phyloP scores from a whole-genome alignment of 2,113 vertebrate genomes.

The Henicopernis longicauda region DNA sequence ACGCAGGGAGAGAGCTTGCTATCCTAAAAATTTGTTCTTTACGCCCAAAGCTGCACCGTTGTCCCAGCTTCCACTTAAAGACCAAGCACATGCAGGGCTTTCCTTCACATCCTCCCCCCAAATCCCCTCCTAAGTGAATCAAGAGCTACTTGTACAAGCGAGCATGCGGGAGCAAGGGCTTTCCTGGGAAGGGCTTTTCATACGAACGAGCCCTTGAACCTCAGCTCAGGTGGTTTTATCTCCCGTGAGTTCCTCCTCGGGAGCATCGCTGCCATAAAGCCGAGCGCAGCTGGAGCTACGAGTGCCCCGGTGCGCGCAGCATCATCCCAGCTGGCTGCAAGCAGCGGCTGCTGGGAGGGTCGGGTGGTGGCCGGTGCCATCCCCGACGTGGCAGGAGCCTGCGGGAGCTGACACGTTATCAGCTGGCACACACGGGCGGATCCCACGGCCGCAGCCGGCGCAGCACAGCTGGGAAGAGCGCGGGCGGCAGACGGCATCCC shows the following conservation, averaged over 20 bases:
- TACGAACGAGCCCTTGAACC: background rate
- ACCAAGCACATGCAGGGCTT: background rate
- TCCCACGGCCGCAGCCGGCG: background rate
- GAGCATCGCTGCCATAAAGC: background rate
- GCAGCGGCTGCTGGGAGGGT: background rate
- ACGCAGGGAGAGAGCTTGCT: accelerated
- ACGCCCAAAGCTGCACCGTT: background rate
- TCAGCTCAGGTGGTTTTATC: background rate
- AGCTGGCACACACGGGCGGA: background rate
- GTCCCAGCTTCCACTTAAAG: background rate
- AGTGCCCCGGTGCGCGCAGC: background rate
- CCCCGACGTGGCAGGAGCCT: accelerated
- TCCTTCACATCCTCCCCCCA: background rate
- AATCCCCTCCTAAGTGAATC: background rate
- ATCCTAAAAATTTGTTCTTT: background rate
- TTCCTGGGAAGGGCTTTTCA: background rate
- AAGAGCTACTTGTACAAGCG: background rate
- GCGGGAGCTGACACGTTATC: background rate
- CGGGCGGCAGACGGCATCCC: background rate
- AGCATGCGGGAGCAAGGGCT: background rate
- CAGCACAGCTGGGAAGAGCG: background rate
- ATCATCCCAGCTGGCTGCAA: background rate
- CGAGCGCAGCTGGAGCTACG: background rate
- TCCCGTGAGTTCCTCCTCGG: background rate
- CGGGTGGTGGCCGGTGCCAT: accelerated